Evolutionary conservation across 2,113 vertebrate species (phyloP), one percentile per base, ranked within the genome.

Genomic region (Crotalus tigris): DNA sequence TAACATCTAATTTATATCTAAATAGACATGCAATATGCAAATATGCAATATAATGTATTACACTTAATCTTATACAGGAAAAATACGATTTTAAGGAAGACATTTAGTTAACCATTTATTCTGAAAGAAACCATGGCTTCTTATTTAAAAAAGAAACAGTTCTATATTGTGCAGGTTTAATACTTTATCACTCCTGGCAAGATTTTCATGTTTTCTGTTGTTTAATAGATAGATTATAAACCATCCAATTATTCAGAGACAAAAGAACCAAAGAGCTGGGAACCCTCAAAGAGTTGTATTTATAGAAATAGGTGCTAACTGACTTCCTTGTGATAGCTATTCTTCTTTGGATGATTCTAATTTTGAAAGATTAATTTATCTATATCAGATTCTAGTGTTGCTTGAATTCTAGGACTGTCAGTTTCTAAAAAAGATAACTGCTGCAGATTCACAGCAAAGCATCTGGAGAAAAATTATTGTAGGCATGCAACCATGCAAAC

Each of bases 331-430:
- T 54, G n/a, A 75, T 55, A 12, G 39, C 44, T 92, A 92, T 92
- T 92, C 19, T 87, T 92, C 51, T 29, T 33, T 17, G 46, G 44
- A 44, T 33, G 12, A 21, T 92, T 92, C 29, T 8, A 49, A 88
- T 92, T 87, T 64, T 17, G 69, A 64, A 87, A 49, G 11, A 64
- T 64, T 87, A 61, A 61, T 88, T 23, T 51, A 87, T 92, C 21
- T 92, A 33, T 29, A n/a, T 88, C 11, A 39, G 57, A 26, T 19
- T 91, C 92, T 92, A 94, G 94, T 94, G 19, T 93, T 58, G 93
- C 23, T 92, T 90, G 69, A 94, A 5, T 90, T 85, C 91, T 93
- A 87, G 81, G 29, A 92, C 57, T 46, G 4, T 21, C 4, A 44
- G 55, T 5, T 61, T 90, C 49, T 51, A 87, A n/a, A 51, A 87